phyloP scores from a whole-genome alignment of 2,797 vertebrate genomes.

The Ceryle rudis region DNA sequence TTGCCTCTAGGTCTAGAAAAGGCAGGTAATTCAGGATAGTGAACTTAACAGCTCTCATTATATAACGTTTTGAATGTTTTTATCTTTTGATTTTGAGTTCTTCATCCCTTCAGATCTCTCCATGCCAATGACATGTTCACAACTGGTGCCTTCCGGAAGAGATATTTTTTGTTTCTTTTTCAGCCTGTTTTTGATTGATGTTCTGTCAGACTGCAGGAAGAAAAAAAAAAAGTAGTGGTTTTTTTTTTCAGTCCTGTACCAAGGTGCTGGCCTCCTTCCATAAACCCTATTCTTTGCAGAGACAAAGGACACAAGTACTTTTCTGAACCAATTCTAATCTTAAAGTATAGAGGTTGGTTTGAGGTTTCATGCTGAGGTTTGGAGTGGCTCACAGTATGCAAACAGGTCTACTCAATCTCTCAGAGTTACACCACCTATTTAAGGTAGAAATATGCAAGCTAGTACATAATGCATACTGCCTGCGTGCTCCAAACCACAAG shows the following conservation, averaged over 20 bases:
- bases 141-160: background rate
- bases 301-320: constrained; percentile 19
- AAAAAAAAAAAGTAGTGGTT: background rate
- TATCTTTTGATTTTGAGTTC: background rate
- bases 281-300: constrained; percentile 49
- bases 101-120: background rate
- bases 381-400: constrained; percentile 54
- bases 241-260: background rate
- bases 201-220: background rate
- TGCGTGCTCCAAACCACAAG: constrained; percentile 73
- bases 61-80: background rate
- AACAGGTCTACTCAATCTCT: constrained; percentile 49
- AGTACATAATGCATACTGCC: constrained; percentile 60
- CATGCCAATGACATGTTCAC: fast-evolving
- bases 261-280: constrained; percentile 54
- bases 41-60: background rate
- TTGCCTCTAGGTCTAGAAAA: background rate
- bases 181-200: background rate
- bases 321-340: constrained; percentile 10
- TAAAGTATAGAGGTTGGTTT: constrained; percentile 24
- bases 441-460: constrained; percentile 68
- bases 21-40: background rate
- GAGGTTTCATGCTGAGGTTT: constrained; percentile 71
- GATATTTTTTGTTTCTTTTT: background rate
- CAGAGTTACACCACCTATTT: constrained; percentile 61